Evolutionary conservation across 2,797 vertebrate species (phyloP).

Genomic region (Scomberomorus guttatus): DNA sequence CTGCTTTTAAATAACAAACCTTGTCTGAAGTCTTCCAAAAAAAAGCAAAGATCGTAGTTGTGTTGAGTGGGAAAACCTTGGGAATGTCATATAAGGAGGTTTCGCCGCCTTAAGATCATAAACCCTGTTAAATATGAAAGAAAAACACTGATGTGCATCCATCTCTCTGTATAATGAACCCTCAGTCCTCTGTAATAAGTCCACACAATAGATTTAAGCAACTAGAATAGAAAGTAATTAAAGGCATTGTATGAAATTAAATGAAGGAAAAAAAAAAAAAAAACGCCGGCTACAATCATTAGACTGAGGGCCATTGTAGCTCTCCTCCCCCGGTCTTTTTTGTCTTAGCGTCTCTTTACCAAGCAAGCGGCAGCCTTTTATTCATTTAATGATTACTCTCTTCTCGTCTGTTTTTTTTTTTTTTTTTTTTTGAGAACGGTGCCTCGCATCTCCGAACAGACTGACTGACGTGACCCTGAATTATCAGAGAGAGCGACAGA

Average conservation of each 20-base stretch:
- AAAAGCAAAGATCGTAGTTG: background rate
- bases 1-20: background rate
- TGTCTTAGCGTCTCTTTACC: constrained; percentile 61
- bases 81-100: background rate
- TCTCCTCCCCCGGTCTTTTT: constrained; percentile 58
- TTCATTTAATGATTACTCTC: constrained; percentile 66
- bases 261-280: constrained; percentile 29
- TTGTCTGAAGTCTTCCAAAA: background rate
- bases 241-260: constrained; percentile 72
- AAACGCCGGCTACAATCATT: constrained; percentile 61
- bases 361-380: constrained; percentile 53
- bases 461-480: constrained; percentile 76
- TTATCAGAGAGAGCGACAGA: constrained; percentile 48
- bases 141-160: constrained; percentile 28
- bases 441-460: constrained; percentile 44
- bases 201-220: constrained; percentile 59
- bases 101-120: background rate
- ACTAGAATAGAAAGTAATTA: constrained; percentile 67
- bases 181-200: constrained; percentile 34
- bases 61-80: background rate
- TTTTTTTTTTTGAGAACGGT: background rate
- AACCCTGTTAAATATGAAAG: background rate
- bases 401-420: constrained; percentile 36
- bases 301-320: constrained; percentile 51
- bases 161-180: constrained; percentile 34